These are phyloP conservation scores for Conomelus anceps DNA, from an alignment of 2,888 invertebrate species.

Conservation along the genomic window DNA sequence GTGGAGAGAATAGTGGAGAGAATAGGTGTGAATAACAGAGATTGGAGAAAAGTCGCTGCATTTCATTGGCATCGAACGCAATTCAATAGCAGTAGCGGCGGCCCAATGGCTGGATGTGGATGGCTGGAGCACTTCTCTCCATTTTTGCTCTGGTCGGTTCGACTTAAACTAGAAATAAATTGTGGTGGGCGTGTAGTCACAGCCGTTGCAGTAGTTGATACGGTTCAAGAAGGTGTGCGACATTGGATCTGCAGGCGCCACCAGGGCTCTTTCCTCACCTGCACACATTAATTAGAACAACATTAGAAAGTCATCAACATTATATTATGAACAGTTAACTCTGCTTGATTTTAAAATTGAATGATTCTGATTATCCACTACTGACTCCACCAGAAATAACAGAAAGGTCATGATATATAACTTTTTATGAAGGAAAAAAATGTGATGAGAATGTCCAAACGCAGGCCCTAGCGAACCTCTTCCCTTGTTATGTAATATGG, in stretches of 20 bases:
- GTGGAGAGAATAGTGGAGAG: slow-evolving; percentile 28
- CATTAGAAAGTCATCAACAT: no score
- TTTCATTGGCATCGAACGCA: background rate
- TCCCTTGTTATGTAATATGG: no score
- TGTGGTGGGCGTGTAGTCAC: slow-evolving; percentile 25
- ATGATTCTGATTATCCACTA: no score
- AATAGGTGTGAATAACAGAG: slow-evolving; percentile 16
- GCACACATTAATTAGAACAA: no score
- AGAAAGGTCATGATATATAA: no score
- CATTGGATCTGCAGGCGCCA: slow-evolving; percentile 5
- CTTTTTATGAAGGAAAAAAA: no score
- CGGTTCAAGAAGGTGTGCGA: slow-evolving; percentile 19
- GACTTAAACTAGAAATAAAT: slow-evolving; percentile 26
- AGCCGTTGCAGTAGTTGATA: slow-evolving; percentile 26
- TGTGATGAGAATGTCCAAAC: no score
- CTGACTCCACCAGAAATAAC: no score
- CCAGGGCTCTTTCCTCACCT: background rate
- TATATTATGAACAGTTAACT: no score
- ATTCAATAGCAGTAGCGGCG: background rate
- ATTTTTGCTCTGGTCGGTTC: slow-evolving; percentile 18
- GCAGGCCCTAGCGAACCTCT: no score
- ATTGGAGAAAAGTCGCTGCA: slow-evolving; percentile 3
- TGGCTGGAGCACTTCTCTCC: slow-evolving; percentile 17
- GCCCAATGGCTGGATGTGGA: no score
- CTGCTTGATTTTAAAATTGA: no score